These are phyloP conservation scores for Oreochromis aureus DNA, from an alignment of 2,113 vertebrate species.

Conservation along the genomic window DNA sequence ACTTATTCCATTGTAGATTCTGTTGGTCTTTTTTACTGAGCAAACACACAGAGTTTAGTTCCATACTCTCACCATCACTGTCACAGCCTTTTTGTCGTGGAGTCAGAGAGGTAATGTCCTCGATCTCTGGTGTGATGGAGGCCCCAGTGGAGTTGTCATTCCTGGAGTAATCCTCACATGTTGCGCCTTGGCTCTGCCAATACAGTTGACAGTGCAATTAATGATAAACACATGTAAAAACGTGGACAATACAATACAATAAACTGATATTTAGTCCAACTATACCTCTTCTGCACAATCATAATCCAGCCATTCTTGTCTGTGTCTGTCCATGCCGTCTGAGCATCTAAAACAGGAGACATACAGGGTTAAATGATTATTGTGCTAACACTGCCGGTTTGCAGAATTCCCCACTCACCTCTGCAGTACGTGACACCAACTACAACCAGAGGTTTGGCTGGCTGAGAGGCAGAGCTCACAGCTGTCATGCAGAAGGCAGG, in stretches of 20 bases:
- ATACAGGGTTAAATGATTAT: neutral
- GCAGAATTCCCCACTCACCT: slow-evolving; percentile 69
- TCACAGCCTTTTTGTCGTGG: slow-evolving; percentile 64
- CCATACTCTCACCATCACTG: slow-evolving; percentile 72
- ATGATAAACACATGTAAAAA: neutral
- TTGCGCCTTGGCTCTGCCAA: slow-evolving; percentile 66
- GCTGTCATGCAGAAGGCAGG: slow-evolving; percentile 83
- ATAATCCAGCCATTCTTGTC: slow-evolving; percentile 89
- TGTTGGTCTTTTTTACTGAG: neutral
- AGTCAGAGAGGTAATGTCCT: slow-evolving; percentile 51
- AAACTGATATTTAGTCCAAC: neutral
- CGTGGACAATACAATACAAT: neutral
- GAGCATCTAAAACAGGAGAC: slow-evolving; percentile 78
- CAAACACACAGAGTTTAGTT: neutral
- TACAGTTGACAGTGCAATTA: neutral
- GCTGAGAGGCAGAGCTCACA: slow-evolving; percentile 82
- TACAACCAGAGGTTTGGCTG: slow-evolving; percentile 82
- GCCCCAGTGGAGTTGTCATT: slow-evolving; percentile 46
- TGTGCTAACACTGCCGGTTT: neutral
- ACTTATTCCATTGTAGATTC: neutral
- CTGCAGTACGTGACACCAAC: slow-evolving; percentile 91
- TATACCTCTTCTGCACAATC: slow-evolving; percentile 83
- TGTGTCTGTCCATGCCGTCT: slow-evolving; percentile 89
- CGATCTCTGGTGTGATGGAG: slow-evolving; percentile 27
- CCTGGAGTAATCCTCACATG: slow-evolving; percentile 78